Base-by-base conservation (phyloP, 2,888 invertebrate genomes). In the Dioctria rufipes region DNA sequence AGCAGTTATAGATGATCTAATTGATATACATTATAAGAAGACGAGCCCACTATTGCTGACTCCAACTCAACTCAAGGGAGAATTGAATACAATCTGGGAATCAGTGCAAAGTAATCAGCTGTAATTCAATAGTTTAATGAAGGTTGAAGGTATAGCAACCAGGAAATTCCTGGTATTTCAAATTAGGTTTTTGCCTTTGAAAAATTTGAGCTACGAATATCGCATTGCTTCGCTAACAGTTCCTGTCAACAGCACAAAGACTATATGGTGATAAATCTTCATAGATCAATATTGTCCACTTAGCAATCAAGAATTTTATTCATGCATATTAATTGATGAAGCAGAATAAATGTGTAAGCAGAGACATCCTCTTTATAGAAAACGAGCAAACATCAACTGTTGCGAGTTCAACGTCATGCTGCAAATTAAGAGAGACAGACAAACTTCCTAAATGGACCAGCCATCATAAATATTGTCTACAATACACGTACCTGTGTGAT, bases 31-130 rank as follows among this genome's bases (percentile, higher is more conserved):
- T 3, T 46, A 67, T 25, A 46, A n/a, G 8, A 43, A 67, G 3
- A 2, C 46, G 3, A 67, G 25, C n/a, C 67, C 67, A 8, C 46
- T n/a, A 46, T 46, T 67, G 3, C 8, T 67, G 8, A 39, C 67
- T 6, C 46, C 49, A 67, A n/a, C 4, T n/a, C 67, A 67, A 25
- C 9, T 67, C 43, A 67, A n/a, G 46, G 11, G 46, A 49, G 40
- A 67, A 13, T 11, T 67, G 5, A 6, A n/a, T 8, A 43, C 4
- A n/a, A 67, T 46, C 3, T 3, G 46, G 25, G 40, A 46, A 25
- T 13, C 6, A 54, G 11, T 4, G 0, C 54, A 54, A 4, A n/a
- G 11, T 1, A 54, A 11, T 11, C 6, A 3, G 4, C 6, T 54
- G n/a, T n/a, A 54, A 54, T 4, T 54, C 4, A 3, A 54, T 3